Conservation (phyloP, 2,888 invertebrate genomes). For the Teleogryllus oceanicus region DNA sequence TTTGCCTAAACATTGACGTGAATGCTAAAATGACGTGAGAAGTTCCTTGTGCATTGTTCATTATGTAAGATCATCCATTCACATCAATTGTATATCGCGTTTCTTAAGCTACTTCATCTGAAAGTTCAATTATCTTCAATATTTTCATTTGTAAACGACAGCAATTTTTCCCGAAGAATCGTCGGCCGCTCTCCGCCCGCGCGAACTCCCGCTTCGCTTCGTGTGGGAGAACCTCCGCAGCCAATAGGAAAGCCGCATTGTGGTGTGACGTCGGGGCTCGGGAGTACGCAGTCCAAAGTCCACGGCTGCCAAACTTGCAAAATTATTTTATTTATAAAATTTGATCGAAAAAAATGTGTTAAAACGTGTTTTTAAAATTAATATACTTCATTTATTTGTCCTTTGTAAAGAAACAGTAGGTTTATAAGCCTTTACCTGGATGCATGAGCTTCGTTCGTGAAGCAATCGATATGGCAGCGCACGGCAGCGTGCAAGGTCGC, state of each 20-base stretch:
- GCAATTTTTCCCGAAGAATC: background rate
- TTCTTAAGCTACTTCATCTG: background rate
- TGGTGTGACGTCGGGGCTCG: slow-evolving; percentile 23
- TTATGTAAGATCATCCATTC: background rate
- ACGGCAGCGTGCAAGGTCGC: background rate
- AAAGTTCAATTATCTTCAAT: slow-evolving; percentile 1
- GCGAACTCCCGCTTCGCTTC: background rate
- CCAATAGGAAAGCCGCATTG: slow-evolving; percentile 6
- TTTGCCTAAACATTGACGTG: background rate
- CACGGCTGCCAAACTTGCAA: background rate
- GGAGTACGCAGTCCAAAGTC: background rate
- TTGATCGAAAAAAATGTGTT: too few species aligned
- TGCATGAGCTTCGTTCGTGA: background rate
- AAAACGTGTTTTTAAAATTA: too few species aligned
- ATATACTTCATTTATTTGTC: too few species aligned
- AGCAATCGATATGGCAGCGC: background rate
- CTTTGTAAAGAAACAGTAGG: too few species aligned
- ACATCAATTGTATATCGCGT: background rate
- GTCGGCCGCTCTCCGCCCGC: background rate
- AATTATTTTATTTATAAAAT: too few species aligned
- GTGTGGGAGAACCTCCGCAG: background rate
- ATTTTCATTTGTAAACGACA: background rate
- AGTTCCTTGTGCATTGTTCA: background rate
- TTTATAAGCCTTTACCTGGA: too few species aligned
- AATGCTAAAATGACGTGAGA: background rate